Evolutionary conservation across 2,797 vertebrate genomes (phyloP).

Genomic region (Phrynocephalus forsythii): DNA sequence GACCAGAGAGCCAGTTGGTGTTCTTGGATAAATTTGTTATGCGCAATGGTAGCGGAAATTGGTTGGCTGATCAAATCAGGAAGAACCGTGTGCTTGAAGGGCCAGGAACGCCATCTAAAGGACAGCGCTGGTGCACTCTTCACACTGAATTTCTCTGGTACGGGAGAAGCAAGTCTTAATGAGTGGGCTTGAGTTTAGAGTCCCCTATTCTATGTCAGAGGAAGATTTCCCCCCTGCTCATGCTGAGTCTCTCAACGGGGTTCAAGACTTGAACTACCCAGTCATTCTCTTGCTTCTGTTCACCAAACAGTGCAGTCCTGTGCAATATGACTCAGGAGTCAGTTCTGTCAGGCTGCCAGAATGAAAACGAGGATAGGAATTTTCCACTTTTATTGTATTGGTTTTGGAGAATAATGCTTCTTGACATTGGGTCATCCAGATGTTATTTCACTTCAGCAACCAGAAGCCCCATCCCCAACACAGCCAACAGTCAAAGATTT

Average conservation of each 20-base stretch:
- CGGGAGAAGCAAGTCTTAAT: slow-evolving; percentile 56
- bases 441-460: no score
- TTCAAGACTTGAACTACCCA: background rate
- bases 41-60: slow-evolving; percentile 98
- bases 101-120: slow-evolving; percentile 91
- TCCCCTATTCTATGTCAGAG: background rate
- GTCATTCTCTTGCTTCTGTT: background rate
- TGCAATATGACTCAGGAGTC: background rate
- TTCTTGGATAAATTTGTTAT: slow-evolving; percentile 96
- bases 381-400: no score
- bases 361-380: no score
- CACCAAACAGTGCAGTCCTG: background rate
- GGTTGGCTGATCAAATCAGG: slow-evolving; percentile 93
- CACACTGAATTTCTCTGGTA: slow-evolving; percentile 99
- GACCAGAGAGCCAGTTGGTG: slow-evolving; percentile 96
- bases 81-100: slow-evolving; percentile 90
- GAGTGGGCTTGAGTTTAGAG: slow-evolving; percentile 20
- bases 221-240: background rate
- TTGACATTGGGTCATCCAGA: no score
- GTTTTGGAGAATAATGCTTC: no score
- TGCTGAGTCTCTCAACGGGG: background rate
- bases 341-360: background rate
- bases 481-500: no score
- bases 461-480: no score
- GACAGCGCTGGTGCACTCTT: slow-evolving; percentile 96